Conservation (phyloP, 2,888 invertebrate species). For the Polydrusus pterygomalis region DNA sequence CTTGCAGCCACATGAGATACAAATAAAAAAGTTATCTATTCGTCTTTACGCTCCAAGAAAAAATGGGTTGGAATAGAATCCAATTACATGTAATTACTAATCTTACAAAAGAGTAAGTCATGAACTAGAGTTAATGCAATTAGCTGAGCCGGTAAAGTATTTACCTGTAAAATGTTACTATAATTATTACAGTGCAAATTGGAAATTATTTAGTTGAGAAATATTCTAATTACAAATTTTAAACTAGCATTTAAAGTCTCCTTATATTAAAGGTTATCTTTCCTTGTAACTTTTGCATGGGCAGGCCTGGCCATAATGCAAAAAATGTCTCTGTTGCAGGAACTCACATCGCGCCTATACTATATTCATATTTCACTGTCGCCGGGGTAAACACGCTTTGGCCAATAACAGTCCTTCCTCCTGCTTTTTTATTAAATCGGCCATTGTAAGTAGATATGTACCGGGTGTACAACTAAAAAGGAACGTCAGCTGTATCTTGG, state of each 20-base stretch:
- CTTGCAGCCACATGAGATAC: background rate
- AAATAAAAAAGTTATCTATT: background rate
- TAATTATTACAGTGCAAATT: constrained; percentile 13
- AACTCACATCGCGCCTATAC: too few species aligned
- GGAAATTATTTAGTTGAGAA: constrained; percentile 9
- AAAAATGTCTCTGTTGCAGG: too few species aligned
- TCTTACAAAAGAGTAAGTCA: constrained; percentile 28
- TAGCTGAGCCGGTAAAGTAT: constrained; percentile 9
- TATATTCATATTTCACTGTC: too few species aligned
- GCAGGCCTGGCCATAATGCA: too few species aligned
- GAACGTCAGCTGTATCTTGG: too few species aligned
- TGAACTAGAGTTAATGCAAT: constrained; percentile 15
- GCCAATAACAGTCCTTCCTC: too few species aligned
- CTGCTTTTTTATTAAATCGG: too few species aligned
- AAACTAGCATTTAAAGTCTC: background rate
- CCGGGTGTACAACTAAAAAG: too few species aligned
- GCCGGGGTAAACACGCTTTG: too few species aligned
- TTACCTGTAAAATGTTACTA: constrained; percentile 28
- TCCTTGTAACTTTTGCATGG: too few species aligned
- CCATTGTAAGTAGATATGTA: too few species aligned
- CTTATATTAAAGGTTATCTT: too few species aligned
- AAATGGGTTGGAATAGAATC: constrained; percentile 1
- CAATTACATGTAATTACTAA: constrained; percentile 25
- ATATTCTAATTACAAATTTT: constrained; percentile 4
- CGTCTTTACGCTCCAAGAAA: background rate